A percentile compares a stretch with the other conserved stretches of the same genome.
Evolutionary conservation across 2,113 vertebrate genomes (phyloP).

Genomic region (Bujurquina vittata): DNA sequence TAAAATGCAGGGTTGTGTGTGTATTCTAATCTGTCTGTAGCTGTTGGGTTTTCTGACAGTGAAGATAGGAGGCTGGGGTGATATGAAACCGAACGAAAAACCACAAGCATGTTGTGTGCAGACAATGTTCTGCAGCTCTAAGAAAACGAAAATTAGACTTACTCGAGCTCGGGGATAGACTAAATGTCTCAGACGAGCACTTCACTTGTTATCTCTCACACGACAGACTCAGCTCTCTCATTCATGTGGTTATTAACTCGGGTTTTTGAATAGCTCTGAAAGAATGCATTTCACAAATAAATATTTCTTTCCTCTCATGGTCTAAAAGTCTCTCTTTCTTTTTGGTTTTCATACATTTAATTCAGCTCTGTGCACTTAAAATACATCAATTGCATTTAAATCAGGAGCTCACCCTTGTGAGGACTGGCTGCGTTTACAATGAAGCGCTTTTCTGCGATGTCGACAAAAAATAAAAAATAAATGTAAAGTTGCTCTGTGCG

Average conservation of each 20-base stretch:
- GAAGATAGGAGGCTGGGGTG: constrained; percentile 53
- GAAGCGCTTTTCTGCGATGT: not conserved
- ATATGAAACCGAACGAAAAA: constrained; percentile 71
- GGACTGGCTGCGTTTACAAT: not conserved
- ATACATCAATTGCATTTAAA: not conserved
- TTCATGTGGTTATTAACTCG: not conserved
- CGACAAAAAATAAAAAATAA: not conserved
- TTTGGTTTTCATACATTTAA: not conserved
- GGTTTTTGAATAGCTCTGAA: not conserved
- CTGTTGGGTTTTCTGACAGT: constrained; percentile 65
- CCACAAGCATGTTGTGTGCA: constrained; percentile 70
- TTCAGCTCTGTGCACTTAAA: not conserved
- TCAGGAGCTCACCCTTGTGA: not conserved
- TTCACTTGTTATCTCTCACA: constrained; percentile 1
- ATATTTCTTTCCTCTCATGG: not conserved
- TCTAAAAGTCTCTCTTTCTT: not conserved
- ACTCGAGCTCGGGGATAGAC: not conserved
- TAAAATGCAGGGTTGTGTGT: constrained; percentile 32
- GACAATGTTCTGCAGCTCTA: constrained; percentile 57
- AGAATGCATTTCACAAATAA: not conserved
- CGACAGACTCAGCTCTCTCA: not conserved
- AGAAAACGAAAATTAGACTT: constrained; percentile 52
- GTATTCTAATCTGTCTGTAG: constrained; percentile 57
- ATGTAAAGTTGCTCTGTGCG: not conserved
- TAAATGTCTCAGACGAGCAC: constrained; percentile 5